Conservation (phyloP, 2,888 invertebrate species). For the Lycia hirtaria region DNA sequence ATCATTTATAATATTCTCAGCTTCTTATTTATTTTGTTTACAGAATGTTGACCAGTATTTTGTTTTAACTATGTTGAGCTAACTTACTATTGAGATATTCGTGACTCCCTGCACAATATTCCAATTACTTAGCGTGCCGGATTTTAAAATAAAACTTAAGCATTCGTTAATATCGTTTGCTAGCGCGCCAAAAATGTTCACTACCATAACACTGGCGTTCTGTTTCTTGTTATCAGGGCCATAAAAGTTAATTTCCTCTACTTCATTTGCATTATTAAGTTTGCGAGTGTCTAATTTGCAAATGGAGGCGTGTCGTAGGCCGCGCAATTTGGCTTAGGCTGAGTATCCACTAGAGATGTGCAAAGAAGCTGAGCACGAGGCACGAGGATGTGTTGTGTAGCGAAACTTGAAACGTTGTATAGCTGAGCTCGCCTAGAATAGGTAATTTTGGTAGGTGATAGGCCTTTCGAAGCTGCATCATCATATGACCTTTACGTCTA, state of each 20-base stretch:
- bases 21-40: no score
- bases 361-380: no score
- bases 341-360: no score
- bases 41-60: no score
- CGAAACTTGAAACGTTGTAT: no score
- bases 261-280: conserved; percentile 42
- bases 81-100: not conserved
- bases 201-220: not conserved
- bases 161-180: conserved; percentile 52
- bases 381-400: no score
- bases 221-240: conserved; percentile 28
- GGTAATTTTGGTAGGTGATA: no score
- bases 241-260: conserved; percentile 43
- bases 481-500: no score
- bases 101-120: conserved; percentile 39
- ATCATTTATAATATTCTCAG: not conserved
- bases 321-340: conserved; percentile 79
- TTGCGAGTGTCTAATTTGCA: conserved; percentile 76
- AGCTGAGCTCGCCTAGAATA: no score
- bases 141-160: conserved; percentile 50
- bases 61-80: not conserved
- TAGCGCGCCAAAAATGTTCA: conserved; percentile 42
- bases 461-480: no score
- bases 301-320: conserved; percentile 81
- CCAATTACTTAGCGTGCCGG: conserved; percentile 51